phyloP scores from a whole-genome alignment of 2,888 invertebrate genomes.

The Drosophila nr. perissopoda region DNA sequence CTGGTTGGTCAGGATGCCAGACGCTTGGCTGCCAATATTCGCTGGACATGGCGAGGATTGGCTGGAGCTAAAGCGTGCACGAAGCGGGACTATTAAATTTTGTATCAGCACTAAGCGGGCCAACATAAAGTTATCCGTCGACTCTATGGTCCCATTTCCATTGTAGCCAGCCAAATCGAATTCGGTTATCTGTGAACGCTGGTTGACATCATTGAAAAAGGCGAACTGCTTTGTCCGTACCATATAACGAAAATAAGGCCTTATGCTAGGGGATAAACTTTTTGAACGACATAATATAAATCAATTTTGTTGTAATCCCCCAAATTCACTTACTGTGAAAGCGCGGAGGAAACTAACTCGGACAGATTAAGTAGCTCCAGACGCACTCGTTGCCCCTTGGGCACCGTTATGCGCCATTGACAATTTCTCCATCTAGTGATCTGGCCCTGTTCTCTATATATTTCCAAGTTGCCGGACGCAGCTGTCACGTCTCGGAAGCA shows the following conservation, averaged over 20 bases:
- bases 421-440: constrained; percentile 85
- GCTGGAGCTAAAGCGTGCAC: constrained; percentile 89
- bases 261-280: rapidly evolving
- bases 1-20: constrained; percentile 52
- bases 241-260: background rate
- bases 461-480: constrained; percentile 86
- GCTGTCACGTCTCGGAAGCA: constrained; percentile 89
- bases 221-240: constrained; percentile 12
- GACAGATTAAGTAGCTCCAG: constrained; percentile 87
- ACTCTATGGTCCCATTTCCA: constrained; percentile 85
- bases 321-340: constrained; percentile 12
- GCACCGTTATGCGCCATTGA: constrained; percentile 89
- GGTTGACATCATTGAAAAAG: constrained; percentile 66
- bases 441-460: constrained; percentile 1
- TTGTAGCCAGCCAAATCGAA: constrained; percentile 80
- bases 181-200: constrained; percentile 80
- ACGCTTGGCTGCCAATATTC: constrained; percentile 81
- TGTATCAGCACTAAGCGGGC: constrained; percentile 85
- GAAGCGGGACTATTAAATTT: constrained; percentile 82
- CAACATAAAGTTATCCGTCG: constrained; percentile 88
- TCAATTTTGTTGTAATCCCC: background rate
- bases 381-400: constrained; percentile 87
- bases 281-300: background rate
- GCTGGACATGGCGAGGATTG: constrained; percentile 85
- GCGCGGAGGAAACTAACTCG: background rate